Conservation (phyloP, 2,888 invertebrate species). For the Bedellia somnulentella region DNA sequence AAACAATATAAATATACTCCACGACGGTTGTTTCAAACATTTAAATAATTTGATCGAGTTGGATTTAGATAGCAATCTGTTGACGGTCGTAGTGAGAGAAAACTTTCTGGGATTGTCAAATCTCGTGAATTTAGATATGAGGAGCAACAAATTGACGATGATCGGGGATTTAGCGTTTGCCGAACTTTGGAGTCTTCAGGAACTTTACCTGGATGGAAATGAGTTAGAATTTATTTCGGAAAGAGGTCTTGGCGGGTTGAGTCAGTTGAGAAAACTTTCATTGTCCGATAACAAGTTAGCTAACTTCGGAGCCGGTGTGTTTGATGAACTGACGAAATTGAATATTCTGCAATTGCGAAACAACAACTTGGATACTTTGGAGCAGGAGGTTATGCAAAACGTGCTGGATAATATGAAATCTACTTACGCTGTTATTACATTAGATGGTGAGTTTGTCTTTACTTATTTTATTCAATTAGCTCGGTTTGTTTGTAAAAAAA, state of each 20-base stretch:
- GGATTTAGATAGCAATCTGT: constrained; percentile 76
- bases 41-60: constrained; percentile 74
- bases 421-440: constrained; percentile 70
- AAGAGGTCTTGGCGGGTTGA: constrained; percentile 75
- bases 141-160: constrained; percentile 75
- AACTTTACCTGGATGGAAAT: constrained; percentile 71
- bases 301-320: constrained; percentile 69
- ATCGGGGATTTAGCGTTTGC: constrained; percentile 81
- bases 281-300: constrained; percentile 76
- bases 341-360: constrained; percentile 75
- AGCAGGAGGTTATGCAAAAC: constrained; percentile 71
- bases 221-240: constrained; percentile 74
- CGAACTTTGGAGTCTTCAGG: constrained; percentile 74
- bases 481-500: background rate
- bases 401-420: constrained; percentile 73
- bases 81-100: constrained; percentile 74
- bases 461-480: no score
- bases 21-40: constrained; percentile 81
- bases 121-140: constrained; percentile 72
- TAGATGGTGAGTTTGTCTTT: constrained; percentile 75
- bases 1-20: constrained; percentile 81
- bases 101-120: constrained; percentile 76
- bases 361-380: constrained; percentile 75
- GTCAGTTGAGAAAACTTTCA: constrained; percentile 70
- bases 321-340: constrained; percentile 71